phyloP scores from a whole-genome alignment of 92 coral and sea anemone genomes.

The Paramuricea clavata region DNA sequence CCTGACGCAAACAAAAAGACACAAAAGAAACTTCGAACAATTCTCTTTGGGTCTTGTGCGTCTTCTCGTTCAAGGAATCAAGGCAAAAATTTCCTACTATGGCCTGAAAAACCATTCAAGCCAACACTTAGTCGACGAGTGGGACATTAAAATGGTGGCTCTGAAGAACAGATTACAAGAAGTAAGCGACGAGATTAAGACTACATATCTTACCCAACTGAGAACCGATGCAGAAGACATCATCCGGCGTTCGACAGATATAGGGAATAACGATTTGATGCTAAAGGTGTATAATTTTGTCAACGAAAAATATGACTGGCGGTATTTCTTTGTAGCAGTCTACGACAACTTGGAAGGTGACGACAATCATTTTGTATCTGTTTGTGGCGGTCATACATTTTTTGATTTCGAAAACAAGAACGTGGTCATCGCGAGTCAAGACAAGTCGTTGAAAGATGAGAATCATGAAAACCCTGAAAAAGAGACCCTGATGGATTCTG shows the following conservation, averaged over 20 bases:
- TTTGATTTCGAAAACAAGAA: not conserved
- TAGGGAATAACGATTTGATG: slow-evolving; percentile 5
- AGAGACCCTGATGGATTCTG: too few relatives aligned
- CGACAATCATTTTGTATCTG: not conserved
- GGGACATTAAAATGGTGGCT: not conserved
- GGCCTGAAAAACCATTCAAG: not conserved
- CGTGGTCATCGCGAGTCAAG: not conserved
- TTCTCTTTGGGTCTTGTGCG: too few relatives aligned
- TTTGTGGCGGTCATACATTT: not conserved
- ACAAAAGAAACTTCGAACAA: too few relatives aligned
- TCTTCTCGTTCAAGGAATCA: too few relatives aligned
- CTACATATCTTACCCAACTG: not conserved
- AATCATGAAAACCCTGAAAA: too few relatives aligned
- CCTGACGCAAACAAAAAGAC: too few relatives aligned
- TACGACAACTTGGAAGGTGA: slow-evolving; percentile 11
- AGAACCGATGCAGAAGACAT: not conserved
- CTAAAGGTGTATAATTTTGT: slow-evolving; percentile 6
- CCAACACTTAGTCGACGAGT: not conserved
- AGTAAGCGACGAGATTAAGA: not conserved
- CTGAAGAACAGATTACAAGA: not conserved
- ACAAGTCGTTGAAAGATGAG: too few relatives aligned
- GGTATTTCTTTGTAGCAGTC: slow-evolving; percentile 21
- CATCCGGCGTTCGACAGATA: not conserved
- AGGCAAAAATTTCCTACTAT: not conserved
- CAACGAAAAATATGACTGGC: not conserved